phyloP scores from a whole-genome alignment of 2,888 invertebrate species.

The Drosophila siamana region DNA sequence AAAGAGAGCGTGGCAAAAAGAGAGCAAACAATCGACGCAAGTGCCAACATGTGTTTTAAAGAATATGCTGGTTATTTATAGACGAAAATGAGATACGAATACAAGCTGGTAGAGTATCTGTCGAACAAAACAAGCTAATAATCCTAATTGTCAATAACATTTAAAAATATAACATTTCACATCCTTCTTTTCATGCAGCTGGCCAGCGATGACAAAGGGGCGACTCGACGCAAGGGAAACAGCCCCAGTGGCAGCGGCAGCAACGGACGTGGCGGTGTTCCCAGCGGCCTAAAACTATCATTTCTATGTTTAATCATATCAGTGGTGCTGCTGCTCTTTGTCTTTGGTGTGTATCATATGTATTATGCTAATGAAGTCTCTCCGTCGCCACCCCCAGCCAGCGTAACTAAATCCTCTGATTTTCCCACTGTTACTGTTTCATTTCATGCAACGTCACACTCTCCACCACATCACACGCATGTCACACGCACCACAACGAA shows the following conservation, averaged over 20 bases:
- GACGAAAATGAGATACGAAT: conserved; percentile 78
- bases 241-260: conserved; percentile 45
- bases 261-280: conserved; percentile 55
- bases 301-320: conserved; percentile 84
- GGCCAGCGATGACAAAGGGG: conserved; percentile 70
- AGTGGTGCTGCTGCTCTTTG: conserved; percentile 81
- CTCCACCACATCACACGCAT: conserved; percentile 7
- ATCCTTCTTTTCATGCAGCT: conserved; percentile 57
- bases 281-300: conserved; percentile 84
- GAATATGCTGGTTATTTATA: conserved; percentile 52
- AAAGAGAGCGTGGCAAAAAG: not conserved
- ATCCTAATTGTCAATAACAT: not conserved
- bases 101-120: conserved; percentile 72
- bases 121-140: conserved; percentile 3
- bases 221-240: conserved; percentile 70
- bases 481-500: conserved; percentile 21
- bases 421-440: conserved; percentile 58
- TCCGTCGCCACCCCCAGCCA: not conserved
- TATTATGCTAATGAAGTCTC: conserved; percentile 22
- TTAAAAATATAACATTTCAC: not conserved
- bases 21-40: conserved; percentile 29
- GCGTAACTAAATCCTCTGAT: conserved; percentile 49
- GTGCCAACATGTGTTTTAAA: conserved; percentile 60
- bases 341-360: conserved; percentile 82
- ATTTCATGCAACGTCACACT: conserved; percentile 42